Base-by-base conservation (phyloP, 2,113 vertebrate genomes). In the Eurystomus gularis region DNA sequence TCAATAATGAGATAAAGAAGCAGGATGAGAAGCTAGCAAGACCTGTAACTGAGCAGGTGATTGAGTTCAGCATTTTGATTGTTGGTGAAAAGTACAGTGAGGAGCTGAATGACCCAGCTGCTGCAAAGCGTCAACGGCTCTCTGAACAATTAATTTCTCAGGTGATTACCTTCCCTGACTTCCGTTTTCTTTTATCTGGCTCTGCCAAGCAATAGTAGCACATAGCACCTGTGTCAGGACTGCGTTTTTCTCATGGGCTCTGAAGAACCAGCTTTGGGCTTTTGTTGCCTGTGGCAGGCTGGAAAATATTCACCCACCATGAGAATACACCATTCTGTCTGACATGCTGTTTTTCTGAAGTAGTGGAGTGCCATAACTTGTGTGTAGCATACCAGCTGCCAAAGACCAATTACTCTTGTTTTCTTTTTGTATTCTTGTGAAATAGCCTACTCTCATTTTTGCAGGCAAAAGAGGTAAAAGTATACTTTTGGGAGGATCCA, bases 1-100 rank as follows among this genome's bases (percentile, higher is more conserved):
- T 98, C 93, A 98, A 97, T 95, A 99, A 99, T 69, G 99, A 99
- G 95, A 99, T 99, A 84, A 98, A 98, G 26, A 91, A 92, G 73
- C 92, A 97, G 62, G 95, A 97, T 75, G 97, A 98, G 89, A 96
- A 97, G 49, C 73, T 96, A 19, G 48, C 65, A 19, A 96, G 78
- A 49, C 82, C 97, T 39, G 88, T 90, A 35, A 78, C 97, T 77
- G 99, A 99, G 87, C 98, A 99, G 95, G 97, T 98, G 97, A 97
- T 99, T 84, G 98, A 99, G 90, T 98, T 99, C 93, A 99, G 98
- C 79, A 97, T 99, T 90, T 85, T 98, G 76, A 97, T 99, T 94
- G 95, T 76, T 8, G 98, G 98, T 58, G 98, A 99, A 83, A 87
- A 86, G 23, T 99, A 98, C 95, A 98, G 76, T 0, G 96, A 97